phyloP scores from a whole-genome alignment of 2,888 invertebrate genomes.

The Apantesis nais region DNA sequence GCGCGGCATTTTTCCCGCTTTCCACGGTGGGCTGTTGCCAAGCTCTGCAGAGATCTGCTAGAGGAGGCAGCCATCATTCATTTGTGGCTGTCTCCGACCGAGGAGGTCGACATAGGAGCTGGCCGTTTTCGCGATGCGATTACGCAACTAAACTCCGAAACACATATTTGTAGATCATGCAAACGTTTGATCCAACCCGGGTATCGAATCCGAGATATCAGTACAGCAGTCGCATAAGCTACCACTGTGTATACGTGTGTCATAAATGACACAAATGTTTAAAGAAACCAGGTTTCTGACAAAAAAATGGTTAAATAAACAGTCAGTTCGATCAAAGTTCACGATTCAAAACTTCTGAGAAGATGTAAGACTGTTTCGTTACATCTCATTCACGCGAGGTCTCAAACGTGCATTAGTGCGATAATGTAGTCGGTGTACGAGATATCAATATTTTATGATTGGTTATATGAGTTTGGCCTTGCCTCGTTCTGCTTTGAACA shows the following conservation, averaged over 20 bases:
- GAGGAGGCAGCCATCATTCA: too few relatives aligned
- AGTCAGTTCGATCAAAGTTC: conserved; percentile 1
- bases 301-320: not conserved
- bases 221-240: too few relatives aligned
- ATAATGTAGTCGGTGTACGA: conserved; percentile 12
- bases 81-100: too few relatives aligned
- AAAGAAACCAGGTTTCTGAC: not conserved
- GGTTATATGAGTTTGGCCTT: not conserved
- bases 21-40: too few relatives aligned
- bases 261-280: not conserved
- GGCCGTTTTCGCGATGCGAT: too few relatives aligned
- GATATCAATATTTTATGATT: conserved; percentile 9
- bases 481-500: not conserved
- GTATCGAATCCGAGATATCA: too few relatives aligned
- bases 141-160: too few relatives aligned
- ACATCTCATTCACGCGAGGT: conserved; percentile 15
- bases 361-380: not conserved
- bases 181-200: too few relatives aligned
- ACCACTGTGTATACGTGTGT: not conserved
- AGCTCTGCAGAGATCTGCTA: too few relatives aligned
- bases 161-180: too few relatives aligned
- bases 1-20: too few relatives aligned
- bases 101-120: too few relatives aligned
- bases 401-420: conserved; percentile 4
- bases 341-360: conserved; percentile 10